phyloP scores from a whole-genome alignment of 2,888 invertebrate species.

The Caenorhabditis sp. region DNA sequence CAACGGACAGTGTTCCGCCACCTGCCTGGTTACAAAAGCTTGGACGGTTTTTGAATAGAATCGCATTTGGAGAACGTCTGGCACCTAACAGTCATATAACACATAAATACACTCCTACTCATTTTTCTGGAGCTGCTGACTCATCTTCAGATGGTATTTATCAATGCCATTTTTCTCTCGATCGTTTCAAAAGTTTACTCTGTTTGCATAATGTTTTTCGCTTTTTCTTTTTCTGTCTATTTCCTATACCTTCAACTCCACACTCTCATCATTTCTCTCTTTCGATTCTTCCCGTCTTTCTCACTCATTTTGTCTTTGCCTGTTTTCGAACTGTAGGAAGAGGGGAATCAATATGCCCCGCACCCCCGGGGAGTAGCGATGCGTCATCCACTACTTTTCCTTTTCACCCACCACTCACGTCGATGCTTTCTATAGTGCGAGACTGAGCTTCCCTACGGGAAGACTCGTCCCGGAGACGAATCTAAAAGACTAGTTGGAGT shows the following conservation, averaged over 20 bases:
- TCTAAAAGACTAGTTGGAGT: too few species aligned
- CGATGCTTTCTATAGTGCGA: conserved; percentile 35
- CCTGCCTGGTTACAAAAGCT: conserved; percentile 38
- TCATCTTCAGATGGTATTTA: conserved; percentile 49
- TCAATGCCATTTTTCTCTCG: conserved; percentile 28
- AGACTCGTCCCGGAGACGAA: too few species aligned
- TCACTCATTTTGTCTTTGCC: conserved; percentile 4
- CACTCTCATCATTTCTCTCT: not conserved
- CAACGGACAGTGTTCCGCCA: conserved; percentile 45
- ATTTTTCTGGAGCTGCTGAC: conserved; percentile 44
- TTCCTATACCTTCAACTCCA: conserved; percentile 16
- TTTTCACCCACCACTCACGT: conserved; percentile 16
- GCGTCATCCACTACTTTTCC: conserved; percentile 47
- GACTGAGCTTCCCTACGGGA: too few species aligned
- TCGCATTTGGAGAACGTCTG: not conserved
- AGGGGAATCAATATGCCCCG: conserved; percentile 44
- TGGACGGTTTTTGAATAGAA: conserved; percentile 21
- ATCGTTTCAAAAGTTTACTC: conserved; percentile 35
- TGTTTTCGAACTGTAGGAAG: conserved; percentile 48
- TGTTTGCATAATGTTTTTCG: conserved; percentile 57
- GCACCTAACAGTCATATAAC: conserved; percentile 7
- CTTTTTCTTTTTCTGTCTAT: not conserved
- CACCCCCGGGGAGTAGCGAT: conserved; percentile 39
- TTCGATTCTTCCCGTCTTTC: not conserved
- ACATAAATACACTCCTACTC: conserved; percentile 15